Conservation (phyloP, 2,113 vertebrate species). For the Gymnorhina tibicen region DNA sequence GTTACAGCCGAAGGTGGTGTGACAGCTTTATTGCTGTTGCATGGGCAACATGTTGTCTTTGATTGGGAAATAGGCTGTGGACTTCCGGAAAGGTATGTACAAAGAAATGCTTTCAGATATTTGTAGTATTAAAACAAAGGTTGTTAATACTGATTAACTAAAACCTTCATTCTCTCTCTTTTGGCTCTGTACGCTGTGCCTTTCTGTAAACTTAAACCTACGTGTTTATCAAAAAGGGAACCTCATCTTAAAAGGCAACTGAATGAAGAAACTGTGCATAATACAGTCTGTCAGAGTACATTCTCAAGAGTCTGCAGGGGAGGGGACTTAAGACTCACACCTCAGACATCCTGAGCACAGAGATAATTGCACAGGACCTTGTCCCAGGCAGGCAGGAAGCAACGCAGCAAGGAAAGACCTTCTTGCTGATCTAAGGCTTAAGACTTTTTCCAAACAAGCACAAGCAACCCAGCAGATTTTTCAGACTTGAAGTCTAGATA, state of each 20-base stretch:
- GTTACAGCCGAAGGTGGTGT: not conserved
- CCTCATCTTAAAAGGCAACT: not conserved
- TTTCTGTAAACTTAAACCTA: not conserved
- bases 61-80: not conserved
- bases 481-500: not conserved
- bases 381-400: constrained; percentile 1
- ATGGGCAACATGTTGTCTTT: not conserved
- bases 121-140: not conserved
- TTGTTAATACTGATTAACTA: not conserved
- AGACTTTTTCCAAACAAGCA: not conserved
- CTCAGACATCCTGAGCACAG: not conserved
- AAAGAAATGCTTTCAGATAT: not conserved
- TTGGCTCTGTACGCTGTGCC: not conserved
- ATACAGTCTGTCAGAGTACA: not conserved
- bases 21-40: constrained; percentile 29
- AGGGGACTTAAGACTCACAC: not conserved
- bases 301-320: not conserved
- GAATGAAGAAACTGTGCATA: not conserved
- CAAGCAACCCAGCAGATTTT: not conserved
- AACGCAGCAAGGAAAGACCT: not conserved
- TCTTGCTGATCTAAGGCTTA: not conserved
- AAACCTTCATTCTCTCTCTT: not conserved
- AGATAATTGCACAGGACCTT: not conserved
- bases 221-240: not conserved
- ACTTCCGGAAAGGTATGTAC: not conserved